Evolutionary conservation across 2,888 invertebrate genomes (phyloP).

Genomic region (Phortica okadai): DNA sequence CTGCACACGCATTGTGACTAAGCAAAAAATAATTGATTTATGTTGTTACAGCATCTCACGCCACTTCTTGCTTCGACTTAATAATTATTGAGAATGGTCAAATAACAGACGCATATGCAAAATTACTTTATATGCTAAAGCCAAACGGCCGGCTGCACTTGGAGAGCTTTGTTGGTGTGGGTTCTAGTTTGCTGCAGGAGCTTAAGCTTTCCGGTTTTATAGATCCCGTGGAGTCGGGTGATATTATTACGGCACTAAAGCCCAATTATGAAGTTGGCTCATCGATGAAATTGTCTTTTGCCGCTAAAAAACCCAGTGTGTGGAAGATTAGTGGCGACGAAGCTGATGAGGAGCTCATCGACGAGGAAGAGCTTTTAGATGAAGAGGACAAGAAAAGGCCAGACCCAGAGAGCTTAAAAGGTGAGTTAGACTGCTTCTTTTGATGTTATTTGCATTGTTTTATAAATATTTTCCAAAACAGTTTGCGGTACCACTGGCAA

Average conservation of each 20-base stretch:
- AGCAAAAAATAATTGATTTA: background rate
- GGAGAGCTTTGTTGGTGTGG: constrained; percentile 75
- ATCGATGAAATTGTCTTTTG: constrained; percentile 68
- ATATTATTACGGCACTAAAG: constrained; percentile 79
- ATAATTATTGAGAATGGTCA: constrained; percentile 77
- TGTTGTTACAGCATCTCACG: constrained; percentile 77
- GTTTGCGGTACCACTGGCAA: constrained; percentile 93
- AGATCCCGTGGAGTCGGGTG: constrained; percentile 63
- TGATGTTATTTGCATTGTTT: background rate
- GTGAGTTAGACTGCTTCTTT: constrained; percentile 77
- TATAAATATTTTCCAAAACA: constrained; percentile 55
- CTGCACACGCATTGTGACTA: constrained; percentile 8
- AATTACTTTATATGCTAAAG: constrained; percentile 80
- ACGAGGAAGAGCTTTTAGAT: constrained; percentile 92
- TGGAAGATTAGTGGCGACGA: constrained; percentile 86
- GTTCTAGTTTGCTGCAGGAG: constrained; percentile 76
- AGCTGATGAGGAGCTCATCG: constrained; percentile 85
- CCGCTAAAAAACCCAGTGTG: constrained; percentile 75
- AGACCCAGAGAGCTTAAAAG: constrained; percentile 87
- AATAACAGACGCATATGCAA: constrained; percentile 77
- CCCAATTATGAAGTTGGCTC: constrained; percentile 86
- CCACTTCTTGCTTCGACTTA: constrained; percentile 80
- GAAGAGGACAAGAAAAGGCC: constrained; percentile 94
- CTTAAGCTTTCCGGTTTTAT: constrained; percentile 83
- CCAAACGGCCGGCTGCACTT: constrained; percentile 81